Conservation (phyloP, 2,797 vertebrate genomes). For the Psittacula derbiana region DNA sequence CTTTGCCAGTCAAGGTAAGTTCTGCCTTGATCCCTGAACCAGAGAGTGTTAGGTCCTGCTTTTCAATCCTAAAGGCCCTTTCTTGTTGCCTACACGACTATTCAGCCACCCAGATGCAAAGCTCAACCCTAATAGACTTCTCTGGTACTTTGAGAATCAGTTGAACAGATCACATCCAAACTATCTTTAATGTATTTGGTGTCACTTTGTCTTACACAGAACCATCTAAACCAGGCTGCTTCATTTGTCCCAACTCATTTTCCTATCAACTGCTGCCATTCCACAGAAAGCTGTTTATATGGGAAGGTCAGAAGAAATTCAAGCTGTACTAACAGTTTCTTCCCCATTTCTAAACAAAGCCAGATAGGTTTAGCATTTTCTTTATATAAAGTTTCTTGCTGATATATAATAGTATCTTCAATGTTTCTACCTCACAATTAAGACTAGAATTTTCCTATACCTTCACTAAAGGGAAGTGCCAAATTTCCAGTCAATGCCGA, state of each 20-base stretch:
- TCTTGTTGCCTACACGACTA: neutral
- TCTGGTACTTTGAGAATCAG: neutral
- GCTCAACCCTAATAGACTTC: neutral
- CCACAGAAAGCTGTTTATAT: neutral
- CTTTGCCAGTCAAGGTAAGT: neutral
- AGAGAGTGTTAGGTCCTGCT: neutral
- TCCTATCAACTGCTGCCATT: accelerated
- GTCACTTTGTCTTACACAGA: neutral
- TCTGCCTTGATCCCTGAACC: neutral
- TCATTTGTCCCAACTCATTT: neutral
- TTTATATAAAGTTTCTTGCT: neutral
- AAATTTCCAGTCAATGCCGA: neutral
- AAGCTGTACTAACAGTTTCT: neutral
- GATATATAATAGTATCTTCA: neutral
- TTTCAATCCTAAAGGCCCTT: neutral
- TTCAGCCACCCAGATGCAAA: neutral
- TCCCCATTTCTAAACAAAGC: neutral
- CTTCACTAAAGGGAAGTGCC: neutral
- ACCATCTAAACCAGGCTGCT: neutral
- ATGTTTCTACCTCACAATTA: neutral
- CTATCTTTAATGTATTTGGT: neutral
- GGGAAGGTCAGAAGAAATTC: neutral
- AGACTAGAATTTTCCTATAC: neutral
- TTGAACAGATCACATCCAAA: neutral
- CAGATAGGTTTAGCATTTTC: neutral